phyloP scores from a whole-genome alignment of 2,113 vertebrate species.

The Uria aalge region DNA sequence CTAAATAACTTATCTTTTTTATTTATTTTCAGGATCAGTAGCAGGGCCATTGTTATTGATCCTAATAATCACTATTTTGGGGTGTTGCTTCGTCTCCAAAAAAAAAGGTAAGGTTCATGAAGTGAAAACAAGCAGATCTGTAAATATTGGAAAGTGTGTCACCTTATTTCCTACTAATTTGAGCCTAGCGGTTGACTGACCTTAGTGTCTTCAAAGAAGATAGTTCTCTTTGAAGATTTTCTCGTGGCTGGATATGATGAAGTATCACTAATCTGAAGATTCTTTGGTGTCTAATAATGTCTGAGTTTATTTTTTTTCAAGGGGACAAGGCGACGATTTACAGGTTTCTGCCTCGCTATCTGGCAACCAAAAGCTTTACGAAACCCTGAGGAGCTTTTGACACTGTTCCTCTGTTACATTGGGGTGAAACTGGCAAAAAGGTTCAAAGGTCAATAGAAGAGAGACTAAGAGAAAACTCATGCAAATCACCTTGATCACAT shows the following conservation, averaged over 20 bases:
- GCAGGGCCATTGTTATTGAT: neutral
- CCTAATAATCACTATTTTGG: neutral
- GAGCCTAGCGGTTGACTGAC: neutral
- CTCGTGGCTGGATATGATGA: neutral
- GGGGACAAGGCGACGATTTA: neutral
- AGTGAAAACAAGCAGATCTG: neutral
- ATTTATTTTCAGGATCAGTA: slow-evolving; percentile 37
- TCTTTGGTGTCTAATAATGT: neutral
- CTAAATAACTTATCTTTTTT: neutral
- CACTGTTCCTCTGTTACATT: neutral
- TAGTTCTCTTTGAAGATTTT: neutral
- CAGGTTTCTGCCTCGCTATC: neutral
- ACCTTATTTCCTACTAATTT: neutral
- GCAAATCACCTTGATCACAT: neutral
- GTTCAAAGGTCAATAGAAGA: neutral
- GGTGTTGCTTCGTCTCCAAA: slow-evolving; percentile 4
- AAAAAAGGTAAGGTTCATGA: slow-evolving; percentile 60
- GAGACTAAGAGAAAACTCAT: neutral
- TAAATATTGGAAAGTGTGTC: neutral
- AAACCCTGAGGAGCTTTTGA: neutral
- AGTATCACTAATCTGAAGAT: neutral
- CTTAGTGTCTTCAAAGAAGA: neutral
- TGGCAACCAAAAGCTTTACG: neutral
- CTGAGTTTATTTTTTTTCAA: neutral
- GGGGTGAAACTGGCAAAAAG: neutral